Evolutionary conservation across 1,140 invertebrate genomes (phyloP), one percentile per base, ranked within the genome.

Genomic region (Eurosta solidaginis): DNA sequence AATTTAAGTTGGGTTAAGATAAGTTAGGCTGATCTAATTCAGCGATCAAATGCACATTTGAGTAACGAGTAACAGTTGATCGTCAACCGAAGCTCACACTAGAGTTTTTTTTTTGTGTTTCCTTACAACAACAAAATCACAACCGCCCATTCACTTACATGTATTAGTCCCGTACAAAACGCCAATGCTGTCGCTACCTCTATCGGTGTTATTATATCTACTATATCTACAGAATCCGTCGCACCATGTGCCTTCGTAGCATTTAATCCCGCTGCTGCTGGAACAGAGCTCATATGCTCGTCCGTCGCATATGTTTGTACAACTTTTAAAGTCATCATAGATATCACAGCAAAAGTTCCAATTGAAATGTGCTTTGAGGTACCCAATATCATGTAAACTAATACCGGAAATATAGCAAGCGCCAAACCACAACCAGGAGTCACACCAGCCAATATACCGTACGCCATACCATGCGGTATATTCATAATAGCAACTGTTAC

Each of bases 361-460:
- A 98, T 94, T 1, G 97, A 98, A 22, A 96, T 92, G 83, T 98
- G 97, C 59, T 92, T 91, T 1, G 97, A 98, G 6, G 97, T 98
- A 36, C 96, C 97, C 77, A 98, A 92, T 59, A 98, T 89, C 75
- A 95, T 92, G 87, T 99, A 99, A 5, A 97, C 90, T 0, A 98
- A 86, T 0, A 96, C 93, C 2, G 97, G 96, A 88, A 98, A 97
- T 82, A 98, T 96, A 0, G 96, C 96, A 91, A 97, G 97, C 87
- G 98, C 98, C 3, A 99, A 91, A 5, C 97, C 97, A 77, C 94
- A 92, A 40, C 98, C 93, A 0, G 97, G 94, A 0, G 94, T 93
- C 1, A 98, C 92, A 79, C 94, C 94, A 0, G 94, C 96, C 54
- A 98, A 87, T 74, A 98, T 88, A 7, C 95, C 95, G 89, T 98